These are phyloP conservation scores for Drosophila stalkeri DNA, from an alignment of 2,888 invertebrate species.

Conservation along the genomic window DNA sequence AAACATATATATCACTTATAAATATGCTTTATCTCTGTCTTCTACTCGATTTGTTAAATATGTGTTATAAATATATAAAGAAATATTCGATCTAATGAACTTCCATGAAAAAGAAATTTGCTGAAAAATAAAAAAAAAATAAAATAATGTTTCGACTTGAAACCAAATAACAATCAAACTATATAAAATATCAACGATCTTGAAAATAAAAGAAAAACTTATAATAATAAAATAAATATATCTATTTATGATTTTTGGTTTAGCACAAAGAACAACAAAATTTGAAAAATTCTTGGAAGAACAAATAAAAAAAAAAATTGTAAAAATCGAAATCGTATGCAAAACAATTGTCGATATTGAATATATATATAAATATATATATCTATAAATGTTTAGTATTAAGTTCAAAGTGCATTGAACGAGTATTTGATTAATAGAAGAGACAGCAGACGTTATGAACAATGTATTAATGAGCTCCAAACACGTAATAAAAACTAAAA, in stretches of 20 bases:
- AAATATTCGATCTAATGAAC: neutral
- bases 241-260: neutral
- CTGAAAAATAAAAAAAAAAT: conserved; percentile 4
- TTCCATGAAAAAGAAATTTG: conserved; percentile 6
- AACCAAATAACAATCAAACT: conserved; percentile 8
- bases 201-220: neutral
- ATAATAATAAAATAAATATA: neutral
- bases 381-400: conserved; percentile 80
- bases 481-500: conserved; percentile 42
- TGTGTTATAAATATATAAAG: conserved; percentile 7
- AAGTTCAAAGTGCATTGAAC: conserved; percentile 58
- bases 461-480: conserved; percentile 42
- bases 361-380: conserved; percentile 60
- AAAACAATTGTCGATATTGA: conserved; percentile 77
- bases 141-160: conserved; percentile 3
- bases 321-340: conserved; percentile 34
- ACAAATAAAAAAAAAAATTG: conserved; percentile 28
- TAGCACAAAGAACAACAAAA: neutral
- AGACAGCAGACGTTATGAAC: conserved; percentile 26
- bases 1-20: neutral
- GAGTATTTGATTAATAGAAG: conserved; percentile 7
- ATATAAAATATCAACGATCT: conserved; percentile 10
- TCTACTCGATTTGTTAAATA: conserved; percentile 5
- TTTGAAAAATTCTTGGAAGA: conserved; percentile 1
- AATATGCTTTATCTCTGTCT: neutral